Evolutionary conservation across 1,140 invertebrate species (phyloP).

Genomic region (Drosophila carrolli): DNA sequence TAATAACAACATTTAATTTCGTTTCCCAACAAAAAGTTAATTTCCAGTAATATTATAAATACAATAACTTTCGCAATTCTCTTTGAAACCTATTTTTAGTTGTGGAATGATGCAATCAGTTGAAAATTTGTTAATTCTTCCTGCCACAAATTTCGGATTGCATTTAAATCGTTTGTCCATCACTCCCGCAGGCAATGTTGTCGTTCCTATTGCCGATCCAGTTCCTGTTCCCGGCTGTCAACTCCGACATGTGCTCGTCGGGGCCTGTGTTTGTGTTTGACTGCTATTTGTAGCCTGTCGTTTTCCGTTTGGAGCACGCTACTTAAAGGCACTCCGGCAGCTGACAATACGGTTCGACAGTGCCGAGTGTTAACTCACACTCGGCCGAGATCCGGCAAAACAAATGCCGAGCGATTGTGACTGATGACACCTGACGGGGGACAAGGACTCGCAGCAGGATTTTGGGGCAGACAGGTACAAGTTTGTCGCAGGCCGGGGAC

Average conservation of each 20-base stretch:
- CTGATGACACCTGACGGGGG: slow-evolving; percentile 72
- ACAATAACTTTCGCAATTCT: neutral
- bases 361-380: slow-evolving; percentile 2
- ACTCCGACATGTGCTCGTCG: slow-evolving; percentile 61
- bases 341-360: slow-evolving; percentile 36
- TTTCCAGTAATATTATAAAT: neutral
- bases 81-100: neutral
- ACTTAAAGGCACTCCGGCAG: slow-evolving; percentile 53
- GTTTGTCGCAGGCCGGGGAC: slow-evolving; percentile 15
- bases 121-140: neutral
- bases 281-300: slow-evolving; percentile 41
- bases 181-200: slow-evolving; percentile 22
- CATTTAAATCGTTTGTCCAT: slow-evolving; percentile 61
- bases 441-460: slow-evolving; percentile 39
- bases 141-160: slow-evolving; percentile 51
- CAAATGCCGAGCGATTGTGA: slow-evolving; percentile 57
- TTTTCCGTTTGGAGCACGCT: slow-evolving; percentile 54
- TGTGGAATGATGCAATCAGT: neutral
- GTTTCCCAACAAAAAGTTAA: neutral
- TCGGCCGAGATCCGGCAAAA: slow-evolving; percentile 27
- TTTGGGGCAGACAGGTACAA: slow-evolving; percentile 44
- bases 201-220: slow-evolving; percentile 16
- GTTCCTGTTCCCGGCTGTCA: slow-evolving; percentile 48
- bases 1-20: neutral
- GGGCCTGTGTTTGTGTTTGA: slow-evolving; percentile 24